Evolutionary conservation across 2,888 invertebrate species (phyloP), one percentile per base, ranked within the genome.

Genomic region (Drosophila suboccidentalis): DNA sequence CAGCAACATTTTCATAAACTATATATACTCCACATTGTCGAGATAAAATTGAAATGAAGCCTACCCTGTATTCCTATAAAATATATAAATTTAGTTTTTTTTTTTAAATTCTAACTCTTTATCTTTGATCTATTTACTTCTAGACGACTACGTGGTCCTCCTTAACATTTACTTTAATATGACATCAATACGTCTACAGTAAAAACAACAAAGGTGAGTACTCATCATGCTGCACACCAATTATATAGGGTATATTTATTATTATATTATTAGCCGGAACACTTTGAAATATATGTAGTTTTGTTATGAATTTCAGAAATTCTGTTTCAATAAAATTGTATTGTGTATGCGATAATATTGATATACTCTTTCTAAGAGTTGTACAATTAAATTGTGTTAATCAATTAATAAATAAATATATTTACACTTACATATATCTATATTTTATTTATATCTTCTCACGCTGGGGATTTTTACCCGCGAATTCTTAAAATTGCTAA

Each of bases 121-220:
- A 29, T 9, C 38, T 34, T 34, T 60, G 46, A 51, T 34, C 9
- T 17, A 5, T 41, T 72, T 36, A 26, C 17, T 58, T 58, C 3
- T 39, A 70, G 65, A 15, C 51, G 55, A 39, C 57, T 26, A 34
- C 54, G 17, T 41, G 39, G 49, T 61, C 36, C 43, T 41, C 39
- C 32, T 4, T 41, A 6, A 53, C 47, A 47, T 58, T 6, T 26
- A 15, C n/a, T 4, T 38, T 13, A 41, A 41, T 34, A 69, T 59
- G 41, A 70, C 34, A 36, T 57, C 55, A 19, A 19, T 34, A 29
- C 3, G 11, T 19, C 8, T 34, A 32, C 49, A 47, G 22, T 41
- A 15, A 41, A n/a, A 44, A 49, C 22, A 34, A 26, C 41, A 55
- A 32, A 75, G 70, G 76, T 76, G 17, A 74, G 79, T 70, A 34